Evolutionary conservation across 2,888 invertebrate genomes (phyloP), one percentile per base, ranked within the genome.

Genomic region (Leptinotarsa haldemani): DNA sequence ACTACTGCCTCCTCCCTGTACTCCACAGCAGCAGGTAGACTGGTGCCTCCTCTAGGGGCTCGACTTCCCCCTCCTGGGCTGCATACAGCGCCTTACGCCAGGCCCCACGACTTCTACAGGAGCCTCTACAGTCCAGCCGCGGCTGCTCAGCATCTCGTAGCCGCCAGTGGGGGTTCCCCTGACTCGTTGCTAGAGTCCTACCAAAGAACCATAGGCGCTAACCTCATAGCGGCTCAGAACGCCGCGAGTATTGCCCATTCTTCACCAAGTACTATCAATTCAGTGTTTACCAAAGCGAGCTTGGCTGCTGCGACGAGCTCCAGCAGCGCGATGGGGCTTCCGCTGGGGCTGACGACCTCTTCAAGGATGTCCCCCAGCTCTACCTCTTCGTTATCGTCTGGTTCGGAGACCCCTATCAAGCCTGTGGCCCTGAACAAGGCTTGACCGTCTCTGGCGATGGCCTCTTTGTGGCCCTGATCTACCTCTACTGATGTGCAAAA

Each of bases 71-170:
- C 92, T 78, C 92, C 94, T 20, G 90, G 92, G 22, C 90, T 93
- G 77, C 93, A 92, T 80, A 92, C 94, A 1, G 84, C 86, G 15
- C 87, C 87, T 4, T 94, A 94, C 85, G 91, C 92, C 65, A 90
- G 94, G 74, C 93, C 94, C 16, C 90, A 90, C 78, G 95, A 95
- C 83, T 90, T 95, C 82, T 95, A 95, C 86, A 89, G 95, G 71
- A 94, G 94, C 78, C 90, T 95, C 80, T 95, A 95, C 86, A 91
- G 90, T 1, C 89, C 90, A 4, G 88, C 89, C 7, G 90, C 93
- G 5, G 92, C 93, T 5, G 92, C 93, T 5, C 86, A 86, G 71
- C 86, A 89, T 18, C 85, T 86, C 25, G 84, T 83, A 2, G 83
- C 83, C 2, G 84, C 83, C n/a, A 83, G 83, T 71, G 83, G 89